Evolutionary conservation across 2,888 invertebrate genomes (phyloP), one percentile per base, ranked within the genome.

Genomic region (Cheilosia urbana): DNA sequence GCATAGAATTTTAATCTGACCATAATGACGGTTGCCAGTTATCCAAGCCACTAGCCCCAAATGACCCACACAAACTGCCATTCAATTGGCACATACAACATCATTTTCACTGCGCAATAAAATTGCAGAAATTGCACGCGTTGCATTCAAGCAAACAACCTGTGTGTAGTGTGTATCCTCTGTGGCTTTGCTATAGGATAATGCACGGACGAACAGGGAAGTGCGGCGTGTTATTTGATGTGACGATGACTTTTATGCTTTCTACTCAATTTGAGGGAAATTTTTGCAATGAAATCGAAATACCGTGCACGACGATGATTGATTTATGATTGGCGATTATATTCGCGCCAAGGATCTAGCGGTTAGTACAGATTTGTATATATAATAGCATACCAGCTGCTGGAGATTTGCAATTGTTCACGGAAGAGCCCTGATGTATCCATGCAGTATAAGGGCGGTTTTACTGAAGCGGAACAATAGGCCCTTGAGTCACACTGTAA

Each of bases 31-130:
- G 62, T 53, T 45, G 53, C 21, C 30, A 30, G 19, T 40, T 45
- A 62, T 9, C 42, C 53, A 53, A 57, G 11, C 49, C 37, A 37
- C 45, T 53, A 51, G n/a, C 27, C 5, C 15, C 62, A 58, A 51
- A 42, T 57, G 65, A 55, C 57, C 15, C 53, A 65, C 19, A 47
- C 63, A 55, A 34, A 37, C 60, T 49, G 27, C 19, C 40, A 49
- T 78, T 58, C 78, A 79, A 79, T 72, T 72, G 79, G 42, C 72
- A 65, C 63, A 57, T 51, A 65, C 45, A 73, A 65, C 73, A 63
- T 49, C 49, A 80, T 75, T 62, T 75, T 75, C 47, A 68, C 60
- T 68, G 60, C 53, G 60, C 65, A 68, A 73, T 66, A 80, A 73
- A 71, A 51, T 13, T 65, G 58, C 49, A 65, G 49, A 58, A 79